Conservation (phyloP, 2,888 invertebrate species). For the Lamellibrachia satsuma region DNA sequence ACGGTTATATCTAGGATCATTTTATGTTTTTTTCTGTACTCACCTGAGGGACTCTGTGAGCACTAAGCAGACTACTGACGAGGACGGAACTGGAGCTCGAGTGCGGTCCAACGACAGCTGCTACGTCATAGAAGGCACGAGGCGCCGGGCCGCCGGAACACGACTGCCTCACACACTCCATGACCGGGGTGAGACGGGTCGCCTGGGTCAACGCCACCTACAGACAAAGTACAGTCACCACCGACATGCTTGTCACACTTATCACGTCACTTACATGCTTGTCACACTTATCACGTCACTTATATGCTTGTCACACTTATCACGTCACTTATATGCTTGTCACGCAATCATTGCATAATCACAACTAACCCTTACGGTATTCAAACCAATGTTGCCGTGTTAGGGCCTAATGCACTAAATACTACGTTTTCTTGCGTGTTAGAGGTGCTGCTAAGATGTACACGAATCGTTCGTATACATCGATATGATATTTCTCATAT, state of each 20-base stretch:
- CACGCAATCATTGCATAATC: no score
- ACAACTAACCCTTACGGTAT: no score
- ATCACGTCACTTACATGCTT: no score
- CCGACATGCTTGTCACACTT: no score
- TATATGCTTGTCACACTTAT: no score
- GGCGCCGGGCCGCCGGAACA: not conserved
- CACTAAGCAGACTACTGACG: conserved; percentile 8
- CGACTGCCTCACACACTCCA: not conserved
- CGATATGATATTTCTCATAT: no score
- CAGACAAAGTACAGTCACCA: not conserved
- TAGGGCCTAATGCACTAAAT: no score
- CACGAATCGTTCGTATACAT: no score
- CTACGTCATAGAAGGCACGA: conserved; percentile 23
- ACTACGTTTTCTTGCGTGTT: no score
- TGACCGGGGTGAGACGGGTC: conserved; percentile 18
- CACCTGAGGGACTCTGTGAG: conserved; percentile 14
- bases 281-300: not conserved
- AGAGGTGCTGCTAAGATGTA: no score
- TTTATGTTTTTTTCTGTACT: not conserved
- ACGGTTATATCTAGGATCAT: not conserved
- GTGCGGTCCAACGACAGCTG: conserved; percentile 23
- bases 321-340: no score
- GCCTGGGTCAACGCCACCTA: conserved; percentile 18
- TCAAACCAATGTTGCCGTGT: no score
- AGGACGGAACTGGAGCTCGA: conserved; percentile 23